A percentile compares a stretch with the other conserved stretches of the same genome.
Conservation (phyloP, 2,113 vertebrate genomes). For the Trogon surrucura region DNA sequence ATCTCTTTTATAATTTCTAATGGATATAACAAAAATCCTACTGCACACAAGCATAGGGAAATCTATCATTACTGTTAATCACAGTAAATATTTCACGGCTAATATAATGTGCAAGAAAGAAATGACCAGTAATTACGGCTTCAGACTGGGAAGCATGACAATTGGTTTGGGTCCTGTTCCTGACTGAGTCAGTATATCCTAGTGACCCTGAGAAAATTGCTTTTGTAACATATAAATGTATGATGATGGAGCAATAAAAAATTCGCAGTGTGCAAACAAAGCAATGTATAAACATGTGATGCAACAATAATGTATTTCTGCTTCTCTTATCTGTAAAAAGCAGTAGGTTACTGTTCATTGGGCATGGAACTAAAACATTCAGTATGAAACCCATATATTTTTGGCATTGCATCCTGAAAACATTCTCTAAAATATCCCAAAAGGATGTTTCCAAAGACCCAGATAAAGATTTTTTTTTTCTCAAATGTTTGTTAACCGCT, state of each 20-base stretch:
- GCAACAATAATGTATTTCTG: background rate
- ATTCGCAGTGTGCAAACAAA: background rate
- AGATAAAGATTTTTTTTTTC: background rate
- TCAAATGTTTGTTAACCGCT: background rate
- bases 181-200: background rate
- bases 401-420: background rate
- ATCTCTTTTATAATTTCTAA: background rate
- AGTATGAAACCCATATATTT: background rate
- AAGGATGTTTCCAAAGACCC: background rate
- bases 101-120: background rate
- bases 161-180: background rate
- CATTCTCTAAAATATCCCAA: background rate
- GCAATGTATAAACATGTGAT: background rate
- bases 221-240: background rate
- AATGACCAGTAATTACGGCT: background rate
- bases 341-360: background rate
- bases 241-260: background rate
- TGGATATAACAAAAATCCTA: background rate
- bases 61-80: background rate
- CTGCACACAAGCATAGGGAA: background rate
- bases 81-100: background rate
- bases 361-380: background rate
- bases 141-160: background rate
- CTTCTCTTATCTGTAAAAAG: background rate
- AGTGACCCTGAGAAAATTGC: background rate